Conservation (phyloP, 2,888 invertebrate species). For the Tortricodes alternella region DNA sequence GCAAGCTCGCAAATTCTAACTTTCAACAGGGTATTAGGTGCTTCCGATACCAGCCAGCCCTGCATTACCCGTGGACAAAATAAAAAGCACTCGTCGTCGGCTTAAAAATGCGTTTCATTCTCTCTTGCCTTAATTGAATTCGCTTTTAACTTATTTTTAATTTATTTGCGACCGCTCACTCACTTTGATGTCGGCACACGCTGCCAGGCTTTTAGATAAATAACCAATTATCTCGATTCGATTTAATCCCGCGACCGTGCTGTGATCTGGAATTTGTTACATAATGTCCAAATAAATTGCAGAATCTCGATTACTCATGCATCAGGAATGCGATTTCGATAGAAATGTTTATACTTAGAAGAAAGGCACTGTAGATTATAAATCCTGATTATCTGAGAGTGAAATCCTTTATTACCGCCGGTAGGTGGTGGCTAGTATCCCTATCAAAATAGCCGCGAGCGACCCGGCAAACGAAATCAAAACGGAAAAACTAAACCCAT, state of each 20-base stretch:
- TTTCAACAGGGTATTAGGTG: too few relatives aligned
- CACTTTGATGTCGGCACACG: constrained; percentile 68
- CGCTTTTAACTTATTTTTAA: constrained; percentile 71
- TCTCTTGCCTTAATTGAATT: constrained; percentile 72
- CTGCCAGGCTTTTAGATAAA: constrained; percentile 68
- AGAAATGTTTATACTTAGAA: not conserved
- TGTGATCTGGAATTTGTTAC: constrained; percentile 49
- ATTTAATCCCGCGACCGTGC: constrained; percentile 55
- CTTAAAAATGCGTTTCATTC: constrained; percentile 55
- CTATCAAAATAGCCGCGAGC: not conserved
- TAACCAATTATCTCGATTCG: constrained; percentile 73
- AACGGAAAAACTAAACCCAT: constrained; percentile 7
- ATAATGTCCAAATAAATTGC: constrained; percentile 35
- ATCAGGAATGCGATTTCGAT: constrained; percentile 27
- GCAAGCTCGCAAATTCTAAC: too few relatives aligned
- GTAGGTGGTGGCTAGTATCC: not conserved
- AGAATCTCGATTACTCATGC: constrained; percentile 40
- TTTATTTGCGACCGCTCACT: constrained; percentile 70
- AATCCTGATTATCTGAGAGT: not conserved
- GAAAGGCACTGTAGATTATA: too few relatives aligned
- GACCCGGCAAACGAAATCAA: not conserved
- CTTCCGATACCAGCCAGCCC: not conserved
- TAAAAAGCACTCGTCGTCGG: constrained; percentile 37
- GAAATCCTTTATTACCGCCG: not conserved
- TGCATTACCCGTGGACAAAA: constrained; percentile 16